Percentiles rank a stretch among this genome's conserved stretches.
These are phyloP conservation scores for Ailuropoda melanoleuca DNA, from an alignment of 2,113 vertebrate genomes.

Conservation along the genomic window DNA sequence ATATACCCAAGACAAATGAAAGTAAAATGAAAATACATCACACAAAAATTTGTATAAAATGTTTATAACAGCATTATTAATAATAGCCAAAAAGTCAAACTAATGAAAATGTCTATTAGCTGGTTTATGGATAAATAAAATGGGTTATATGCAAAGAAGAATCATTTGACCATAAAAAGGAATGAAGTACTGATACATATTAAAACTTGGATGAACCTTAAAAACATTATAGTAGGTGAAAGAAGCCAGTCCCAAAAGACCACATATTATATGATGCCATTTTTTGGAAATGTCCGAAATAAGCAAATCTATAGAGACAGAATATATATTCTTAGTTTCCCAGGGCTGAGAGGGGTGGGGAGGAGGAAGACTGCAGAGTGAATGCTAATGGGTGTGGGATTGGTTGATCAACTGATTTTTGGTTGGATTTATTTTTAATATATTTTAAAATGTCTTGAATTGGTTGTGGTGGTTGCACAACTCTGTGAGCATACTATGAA, in stretches of 20 bases:
- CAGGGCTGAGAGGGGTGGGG: accelerated
- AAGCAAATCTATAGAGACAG: not conserved
- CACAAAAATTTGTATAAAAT: not conserved
- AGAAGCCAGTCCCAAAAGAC: not conserved
- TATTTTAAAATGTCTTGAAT: not conserved
- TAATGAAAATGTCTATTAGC: not conserved
- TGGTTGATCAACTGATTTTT: not conserved
- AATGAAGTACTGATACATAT: not conserved
- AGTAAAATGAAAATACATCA: not conserved
- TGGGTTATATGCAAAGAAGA: too few relatives aligned
- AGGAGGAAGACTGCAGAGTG: not conserved
- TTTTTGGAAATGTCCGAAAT: not conserved
- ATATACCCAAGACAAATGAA: not conserved
- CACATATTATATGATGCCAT: not conserved
- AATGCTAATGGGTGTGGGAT: not conserved
- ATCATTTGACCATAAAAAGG: not conserved
- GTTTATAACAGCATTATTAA: not conserved
- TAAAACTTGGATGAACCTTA: not conserved
- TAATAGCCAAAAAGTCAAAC: not conserved
- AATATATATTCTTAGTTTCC: not conserved
- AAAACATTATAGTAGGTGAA: not conserved
- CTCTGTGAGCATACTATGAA: not conserved
- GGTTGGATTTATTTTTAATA: not conserved
- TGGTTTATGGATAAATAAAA: not conserved
- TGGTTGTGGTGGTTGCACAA: not conserved